Conservation (phyloP, 2,113 vertebrate genomes). For the Zosterops borbonicus region DNA sequence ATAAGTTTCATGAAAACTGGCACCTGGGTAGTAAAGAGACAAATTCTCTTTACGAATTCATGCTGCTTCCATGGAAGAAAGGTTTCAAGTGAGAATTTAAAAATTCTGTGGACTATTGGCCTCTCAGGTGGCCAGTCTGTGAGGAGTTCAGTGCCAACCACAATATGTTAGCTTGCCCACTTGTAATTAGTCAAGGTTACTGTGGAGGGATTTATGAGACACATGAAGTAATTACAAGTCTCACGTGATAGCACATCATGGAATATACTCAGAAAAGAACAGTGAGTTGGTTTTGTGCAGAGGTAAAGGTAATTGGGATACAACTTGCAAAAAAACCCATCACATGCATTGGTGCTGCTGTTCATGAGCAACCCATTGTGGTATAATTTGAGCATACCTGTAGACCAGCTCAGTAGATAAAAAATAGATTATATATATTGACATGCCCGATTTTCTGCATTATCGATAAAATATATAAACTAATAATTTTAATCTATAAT, state of each 20-base stretch:
- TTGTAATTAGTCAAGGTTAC: slow-evolving; percentile 22
- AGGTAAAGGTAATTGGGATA: background rate
- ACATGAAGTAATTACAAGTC: slow-evolving; percentile 1
- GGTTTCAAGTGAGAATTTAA: background rate
- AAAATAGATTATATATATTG: background rate
- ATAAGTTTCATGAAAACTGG: background rate
- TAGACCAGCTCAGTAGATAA: background rate
- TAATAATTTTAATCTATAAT: background rate
- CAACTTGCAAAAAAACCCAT: background rate
- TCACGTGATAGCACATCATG: background rate
- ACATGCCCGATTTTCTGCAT: background rate
- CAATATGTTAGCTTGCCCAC: background rate
- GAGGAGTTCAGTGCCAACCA: slow-evolving; percentile 1
- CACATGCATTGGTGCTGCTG: background rate
- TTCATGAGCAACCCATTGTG: background rate
- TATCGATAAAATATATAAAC: background rate
- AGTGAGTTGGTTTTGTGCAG: background rate
- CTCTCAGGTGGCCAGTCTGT: background rate
- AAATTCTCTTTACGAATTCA: background rate
- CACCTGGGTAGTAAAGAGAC: background rate
- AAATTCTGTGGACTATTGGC: background rate
- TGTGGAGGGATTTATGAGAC: slow-evolving; percentile 44
- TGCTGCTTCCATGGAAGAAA: background rate
- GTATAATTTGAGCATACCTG: background rate
- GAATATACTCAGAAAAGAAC: background rate